phyloP scores from a whole-genome alignment of 1,140 invertebrate genomes.

The Acromyrmex charruanus region DNA sequence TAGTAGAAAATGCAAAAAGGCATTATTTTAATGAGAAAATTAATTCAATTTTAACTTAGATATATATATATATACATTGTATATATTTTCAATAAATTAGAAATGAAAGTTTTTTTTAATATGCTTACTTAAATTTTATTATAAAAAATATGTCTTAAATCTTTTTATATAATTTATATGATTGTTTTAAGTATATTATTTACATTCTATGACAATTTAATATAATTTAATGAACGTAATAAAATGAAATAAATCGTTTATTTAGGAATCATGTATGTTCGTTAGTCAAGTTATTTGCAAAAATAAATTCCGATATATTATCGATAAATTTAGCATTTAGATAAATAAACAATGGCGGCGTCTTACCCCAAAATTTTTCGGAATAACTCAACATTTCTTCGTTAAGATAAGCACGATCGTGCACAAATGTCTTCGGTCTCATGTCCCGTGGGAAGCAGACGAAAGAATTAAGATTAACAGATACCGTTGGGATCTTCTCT shows the following conservation, averaged over 20 bases:
- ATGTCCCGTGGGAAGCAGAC: conserved; percentile 76
- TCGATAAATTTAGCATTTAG: conserved; percentile 11
- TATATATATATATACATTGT: not conserved
- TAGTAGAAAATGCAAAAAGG: not conserved
- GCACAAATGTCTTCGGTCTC: conserved; percentile 18
- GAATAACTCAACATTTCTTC: conserved; percentile 63
- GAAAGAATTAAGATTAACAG: conserved; percentile 84
- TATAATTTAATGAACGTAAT: not conserved
- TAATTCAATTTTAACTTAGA: conserved; percentile 3
- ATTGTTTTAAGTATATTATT: not conserved
- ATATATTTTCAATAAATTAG: not conserved
- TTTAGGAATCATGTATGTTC: not conserved
- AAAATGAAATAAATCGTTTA: not conserved
- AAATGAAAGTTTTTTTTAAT: not conserved
- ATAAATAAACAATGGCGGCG: not conserved
- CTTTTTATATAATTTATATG: not conserved
- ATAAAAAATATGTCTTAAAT: not conserved
- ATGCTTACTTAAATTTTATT: conserved; percentile 10
- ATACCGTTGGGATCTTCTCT: conserved; percentile 74
- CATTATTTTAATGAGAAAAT: conserved; percentile 3
- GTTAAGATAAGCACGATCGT: conserved; percentile 28
- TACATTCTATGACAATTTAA: not conserved
- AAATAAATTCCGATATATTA: conserved; percentile 4
- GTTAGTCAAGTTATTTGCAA: not conserved
- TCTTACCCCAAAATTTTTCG: not conserved